Base-by-base conservation (phyloP, 1,140 invertebrate species). In the Pollicipes pollicipes region DNA sequence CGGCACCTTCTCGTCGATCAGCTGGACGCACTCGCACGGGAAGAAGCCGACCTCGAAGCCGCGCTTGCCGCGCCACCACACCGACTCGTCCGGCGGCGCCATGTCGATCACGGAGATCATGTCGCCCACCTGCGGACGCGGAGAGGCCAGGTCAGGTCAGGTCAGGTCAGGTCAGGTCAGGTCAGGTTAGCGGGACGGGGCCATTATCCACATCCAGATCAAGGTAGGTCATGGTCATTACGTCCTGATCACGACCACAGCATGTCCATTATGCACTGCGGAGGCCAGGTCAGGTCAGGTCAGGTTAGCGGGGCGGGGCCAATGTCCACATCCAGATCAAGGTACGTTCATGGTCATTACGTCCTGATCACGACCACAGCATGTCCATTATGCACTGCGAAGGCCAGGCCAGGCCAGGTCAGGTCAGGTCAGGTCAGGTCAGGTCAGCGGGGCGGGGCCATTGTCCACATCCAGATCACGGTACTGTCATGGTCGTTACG, bases 71-170 rank as follows among this genome's bases (percentile, higher is more conserved):
- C 94, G 85, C 94, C 95, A 97, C 95, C 95, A 98, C 31, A 90
- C 85, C 64, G 91, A 93, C 79, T 97, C 94, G 66, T 93, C 91
- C 0, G 92, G 88, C 72, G 91, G 88, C 76, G 88, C 88, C 93
- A 97, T 97, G 80, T 98, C 95, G 75, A 97, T 98, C 66, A 98
- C 93, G 16, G 93, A 97, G 74, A 97, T 95, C 88, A 97, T 97
- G 78, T 97, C 94, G 68, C 95, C 94, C 68, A 97, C 90, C 87
- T 97, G 85, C 68, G n/a, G n/a, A 17, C 10, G 45, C 13, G 24
- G 45, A 24, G 45, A 24, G 45, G 21, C 13, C 10, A 24, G 45
- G 45, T 17, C 10, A 24, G 45, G 45, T 10, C 45, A 24, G 45
- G 17, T 58, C 45, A 58, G 45, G 45, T 6, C 45, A 58, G 45